Conservation (phyloP, 2,888 invertebrate genomes). For the Leucania comma region DNA sequence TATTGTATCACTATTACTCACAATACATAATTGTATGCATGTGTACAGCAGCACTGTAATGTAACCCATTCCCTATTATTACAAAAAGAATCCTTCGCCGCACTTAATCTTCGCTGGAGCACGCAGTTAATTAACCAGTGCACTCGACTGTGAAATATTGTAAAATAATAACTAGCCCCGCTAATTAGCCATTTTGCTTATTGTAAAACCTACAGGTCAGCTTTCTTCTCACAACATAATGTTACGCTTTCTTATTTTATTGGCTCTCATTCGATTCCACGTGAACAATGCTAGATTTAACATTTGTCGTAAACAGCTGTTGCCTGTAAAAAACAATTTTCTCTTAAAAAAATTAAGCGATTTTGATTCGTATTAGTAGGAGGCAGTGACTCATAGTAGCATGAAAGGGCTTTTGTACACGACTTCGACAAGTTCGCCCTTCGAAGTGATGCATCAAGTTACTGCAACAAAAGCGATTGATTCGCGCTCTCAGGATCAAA, state of each 20-base stretch:
- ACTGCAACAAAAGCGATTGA: slow-evolving; percentile 89
- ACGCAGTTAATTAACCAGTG: slow-evolving; percentile 64
- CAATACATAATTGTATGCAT: slow-evolving; percentile 4
- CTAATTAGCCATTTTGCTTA: slow-evolving; percentile 72
- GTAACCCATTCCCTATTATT: slow-evolving; percentile 15
- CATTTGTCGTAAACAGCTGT: slow-evolving; percentile 67
- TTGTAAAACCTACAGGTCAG: slow-evolving; percentile 67
- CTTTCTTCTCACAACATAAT: slow-evolving; percentile 62
- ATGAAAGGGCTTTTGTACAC: slow-evolving; percentile 42
- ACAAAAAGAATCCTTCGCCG: slow-evolving; percentile 9
- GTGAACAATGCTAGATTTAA: slow-evolving; percentile 62
- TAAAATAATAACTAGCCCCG: slow-evolving; percentile 67
- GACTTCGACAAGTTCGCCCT: slow-evolving; percentile 64
- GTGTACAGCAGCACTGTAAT: not conserved
- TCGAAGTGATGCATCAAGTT: slow-evolving; percentile 79
- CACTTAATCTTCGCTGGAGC: slow-evolving; percentile 56
- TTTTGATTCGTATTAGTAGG: slow-evolving; percentile 51
- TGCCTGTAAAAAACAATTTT: slow-evolving; percentile 49
- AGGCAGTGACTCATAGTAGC: slow-evolving; percentile 46
- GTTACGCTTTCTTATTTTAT: slow-evolving; percentile 67
- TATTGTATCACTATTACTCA: not conserved
- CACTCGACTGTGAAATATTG: slow-evolving; percentile 72
- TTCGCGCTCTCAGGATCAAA: slow-evolving; percentile 86
- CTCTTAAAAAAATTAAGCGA: slow-evolving; percentile 11
- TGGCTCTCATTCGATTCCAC: slow-evolving; percentile 52